Conservation (phyloP, 2,113 vertebrate species). For the human (Homo sapiens) region DNA sequence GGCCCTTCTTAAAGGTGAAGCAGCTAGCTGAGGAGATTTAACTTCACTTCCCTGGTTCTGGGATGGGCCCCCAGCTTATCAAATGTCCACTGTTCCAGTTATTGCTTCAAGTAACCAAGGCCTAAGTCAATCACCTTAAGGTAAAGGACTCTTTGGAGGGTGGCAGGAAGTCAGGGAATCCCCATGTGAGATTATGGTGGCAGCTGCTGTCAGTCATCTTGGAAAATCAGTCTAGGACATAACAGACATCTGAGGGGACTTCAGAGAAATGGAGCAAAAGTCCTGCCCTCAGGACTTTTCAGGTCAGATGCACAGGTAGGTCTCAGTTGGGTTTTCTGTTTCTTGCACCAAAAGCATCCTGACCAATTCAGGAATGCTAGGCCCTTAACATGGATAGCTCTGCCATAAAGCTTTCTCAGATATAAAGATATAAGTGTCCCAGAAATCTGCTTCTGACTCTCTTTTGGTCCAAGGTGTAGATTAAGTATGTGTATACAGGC, state of each 20-base stretch:
- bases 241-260: neutral
- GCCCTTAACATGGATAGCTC: neutral
- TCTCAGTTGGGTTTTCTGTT: neutral
- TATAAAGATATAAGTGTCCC: neutral
- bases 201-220: neutral
- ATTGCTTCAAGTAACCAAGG: conserved; percentile 40
- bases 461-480: neutral
- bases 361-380: neutral
- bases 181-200: neutral
- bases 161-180: neutral
- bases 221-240: neutral
- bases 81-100: neutral
- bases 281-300: neutral
- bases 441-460: neutral
- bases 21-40: neutral
- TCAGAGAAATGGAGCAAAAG: neutral
- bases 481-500: neutral
- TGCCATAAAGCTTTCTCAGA: neutral
- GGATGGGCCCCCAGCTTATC: neutral
- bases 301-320: neutral
- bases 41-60: neutral
- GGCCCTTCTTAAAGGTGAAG: neutral
- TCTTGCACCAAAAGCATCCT: neutral
- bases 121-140: neutral
- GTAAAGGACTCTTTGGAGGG: neutral